A percentile compares a stretch with the other conserved stretches of the same genome.
Conservation (phyloP, 1,140 invertebrate genomes). For the Drosophila leontia region DNA sequence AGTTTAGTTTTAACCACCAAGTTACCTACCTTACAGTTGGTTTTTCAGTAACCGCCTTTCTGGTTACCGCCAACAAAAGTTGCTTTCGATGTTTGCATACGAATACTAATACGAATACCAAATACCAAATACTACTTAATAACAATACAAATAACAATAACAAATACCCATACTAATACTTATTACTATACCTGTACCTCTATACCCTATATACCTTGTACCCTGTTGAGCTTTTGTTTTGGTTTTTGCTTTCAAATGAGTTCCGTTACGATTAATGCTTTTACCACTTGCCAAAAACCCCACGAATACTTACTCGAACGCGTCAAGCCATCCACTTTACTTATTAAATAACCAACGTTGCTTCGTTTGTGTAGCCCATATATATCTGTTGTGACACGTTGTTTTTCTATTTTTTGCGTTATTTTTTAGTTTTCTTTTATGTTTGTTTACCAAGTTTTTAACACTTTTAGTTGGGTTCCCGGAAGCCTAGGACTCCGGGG, state of each 20-base stretch:
- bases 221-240: conserved; percentile 49
- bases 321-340: conserved; percentile 20
- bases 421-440: conserved; percentile 19
- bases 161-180: conserved; percentile 46
- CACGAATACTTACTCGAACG: conserved; percentile 44
- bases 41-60: conserved; percentile 6
- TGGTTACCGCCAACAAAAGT: conserved; percentile 47
- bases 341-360: conserved; percentile 25
- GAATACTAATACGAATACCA: conserved; percentile 38
- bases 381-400: conserved; percentile 57
- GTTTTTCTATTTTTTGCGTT: conserved; percentile 49
- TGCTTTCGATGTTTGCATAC: conserved; percentile 77
- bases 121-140: conserved; percentile 35
- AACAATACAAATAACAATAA: conserved; percentile 33
- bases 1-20: conserved; percentile 23
- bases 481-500: conserved; percentile 12
- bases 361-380: conserved; percentile 44
- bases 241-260: conserved; percentile 58
- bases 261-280: conserved; percentile 40
- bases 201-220: conserved; percentile 17
- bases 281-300: conserved; percentile 14
- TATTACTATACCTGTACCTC: conserved; percentile 39
- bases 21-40: conserved; percentile 7
- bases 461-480: conserved; percentile 44
- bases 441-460: conserved; percentile 43